Conservation (phyloP, 2,888 invertebrate genomes). For the Ellobium chinense region DNA sequence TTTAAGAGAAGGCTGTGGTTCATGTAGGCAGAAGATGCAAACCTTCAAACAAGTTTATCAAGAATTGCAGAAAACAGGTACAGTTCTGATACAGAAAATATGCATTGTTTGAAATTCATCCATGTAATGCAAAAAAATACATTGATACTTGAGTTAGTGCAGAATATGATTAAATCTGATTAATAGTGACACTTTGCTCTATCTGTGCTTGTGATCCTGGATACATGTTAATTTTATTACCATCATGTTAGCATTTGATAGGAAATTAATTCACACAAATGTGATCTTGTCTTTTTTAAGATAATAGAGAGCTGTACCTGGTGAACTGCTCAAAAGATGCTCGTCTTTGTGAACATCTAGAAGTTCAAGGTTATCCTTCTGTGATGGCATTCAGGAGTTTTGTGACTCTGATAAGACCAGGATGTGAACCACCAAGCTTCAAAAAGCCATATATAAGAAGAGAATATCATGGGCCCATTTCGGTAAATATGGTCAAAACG, state of each 20-base stretch:
- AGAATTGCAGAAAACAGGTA: slow-evolving; percentile 15
- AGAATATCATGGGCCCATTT: slow-evolving; percentile 70
- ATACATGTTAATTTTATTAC: too few relatives aligned
- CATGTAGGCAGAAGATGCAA: slow-evolving; percentile 30
- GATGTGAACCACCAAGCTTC: slow-evolving; percentile 54
- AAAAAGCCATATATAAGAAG: slow-evolving; percentile 52
- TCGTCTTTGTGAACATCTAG: slow-evolving; percentile 56
- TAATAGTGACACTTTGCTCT: background rate
- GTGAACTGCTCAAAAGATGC: slow-evolving; percentile 69
- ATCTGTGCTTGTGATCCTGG: too few relatives aligned
- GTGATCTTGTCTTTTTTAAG: slow-evolving; percentile 53
- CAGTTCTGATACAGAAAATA: background rate
- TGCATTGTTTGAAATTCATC: background rate
- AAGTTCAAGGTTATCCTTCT: slow-evolving; percentile 70
- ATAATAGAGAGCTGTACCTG: slow-evolving; percentile 65
- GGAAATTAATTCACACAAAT: too few relatives aligned
- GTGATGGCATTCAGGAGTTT: slow-evolving; percentile 66
- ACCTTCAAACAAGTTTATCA: slow-evolving; percentile 21
- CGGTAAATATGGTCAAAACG: background rate
- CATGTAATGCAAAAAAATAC: background rate
- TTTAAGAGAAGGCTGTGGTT: slow-evolving; percentile 23
- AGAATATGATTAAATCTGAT: background rate
- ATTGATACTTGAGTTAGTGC: background rate
- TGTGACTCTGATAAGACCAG: slow-evolving; percentile 60
- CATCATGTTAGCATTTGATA: too few relatives aligned